A percentile compares a stretch with the other conserved stretches of the same genome.
These are phyloP conservation scores for Rhinoptilus africanus DNA, from an alignment of 2,113 vertebrate species.

Conservation along the genomic window DNA sequence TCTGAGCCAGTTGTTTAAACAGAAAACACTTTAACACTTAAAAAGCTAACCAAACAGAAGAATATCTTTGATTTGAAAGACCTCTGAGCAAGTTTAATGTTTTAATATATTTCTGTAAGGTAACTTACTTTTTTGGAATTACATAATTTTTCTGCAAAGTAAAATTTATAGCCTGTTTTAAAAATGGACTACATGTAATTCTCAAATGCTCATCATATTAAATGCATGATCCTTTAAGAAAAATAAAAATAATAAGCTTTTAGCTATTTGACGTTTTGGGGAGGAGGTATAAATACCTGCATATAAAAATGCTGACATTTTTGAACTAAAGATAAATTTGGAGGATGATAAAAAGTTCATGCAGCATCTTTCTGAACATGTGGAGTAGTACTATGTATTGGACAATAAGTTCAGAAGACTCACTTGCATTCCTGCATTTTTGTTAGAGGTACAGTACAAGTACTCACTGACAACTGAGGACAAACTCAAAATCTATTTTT, in stretches of 20 bases:
- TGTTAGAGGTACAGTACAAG: not conserved
- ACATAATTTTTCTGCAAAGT: constrained; percentile 20
- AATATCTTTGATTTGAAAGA: constrained; percentile 13
- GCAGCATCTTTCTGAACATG: not conserved
- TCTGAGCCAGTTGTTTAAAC: constrained; percentile 34
- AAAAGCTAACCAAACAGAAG: not conserved
- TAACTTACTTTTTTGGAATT: not conserved
- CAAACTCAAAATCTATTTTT: not conserved
- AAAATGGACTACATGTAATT: not conserved
- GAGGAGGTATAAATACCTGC: not conserved
- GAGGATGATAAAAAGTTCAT: not conserved
- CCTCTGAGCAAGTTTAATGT: not conserved
- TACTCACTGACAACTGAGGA: not conserved
- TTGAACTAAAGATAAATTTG: not conserved
- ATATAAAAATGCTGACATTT: not conserved
- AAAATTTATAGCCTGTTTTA: constrained; percentile 37
- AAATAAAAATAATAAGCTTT: not conserved
- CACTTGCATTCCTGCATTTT: not conserved
- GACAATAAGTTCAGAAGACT: not conserved
- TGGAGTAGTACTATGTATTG: not conserved
- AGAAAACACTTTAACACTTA: constrained; percentile 15
- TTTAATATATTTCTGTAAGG: not conserved
- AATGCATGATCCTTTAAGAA: not conserved
- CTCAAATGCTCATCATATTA: not conserved
- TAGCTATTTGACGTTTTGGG: not conserved